Conservation (phyloP, 2,113 vertebrate species). For the Halcyon malimbica region DNA sequence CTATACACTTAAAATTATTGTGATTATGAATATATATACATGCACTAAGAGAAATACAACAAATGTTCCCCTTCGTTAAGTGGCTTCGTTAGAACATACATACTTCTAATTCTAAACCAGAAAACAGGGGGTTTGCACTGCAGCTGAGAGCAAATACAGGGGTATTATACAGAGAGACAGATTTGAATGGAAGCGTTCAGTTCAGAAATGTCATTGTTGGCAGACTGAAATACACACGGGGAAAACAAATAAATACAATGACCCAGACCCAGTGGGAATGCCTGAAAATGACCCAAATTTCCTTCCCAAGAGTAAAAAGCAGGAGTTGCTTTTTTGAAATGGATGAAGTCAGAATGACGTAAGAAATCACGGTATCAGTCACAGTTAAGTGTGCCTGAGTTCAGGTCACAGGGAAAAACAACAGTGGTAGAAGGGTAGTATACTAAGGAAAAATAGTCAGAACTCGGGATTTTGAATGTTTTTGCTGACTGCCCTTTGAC, state of each 20-base stretch:
- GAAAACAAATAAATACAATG: not conserved
- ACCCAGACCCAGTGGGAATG: not conserved
- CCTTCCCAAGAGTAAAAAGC: not conserved
- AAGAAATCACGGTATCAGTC: not conserved
- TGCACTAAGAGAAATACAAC: not conserved
- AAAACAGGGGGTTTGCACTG: not conserved
- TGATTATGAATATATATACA: not conserved
- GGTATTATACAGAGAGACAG: not conserved
- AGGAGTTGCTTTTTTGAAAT: not conserved
- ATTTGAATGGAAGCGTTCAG: not conserved
- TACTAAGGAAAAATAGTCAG: not conserved
- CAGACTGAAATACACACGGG: not conserved
- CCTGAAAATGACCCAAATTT: not conserved
- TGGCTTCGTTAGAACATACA: not conserved
- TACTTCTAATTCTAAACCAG: not conserved
- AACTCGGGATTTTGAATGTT: not conserved
- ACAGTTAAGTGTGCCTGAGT: fast-evolving
- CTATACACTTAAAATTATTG: not conserved
- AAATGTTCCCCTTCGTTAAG: not conserved
- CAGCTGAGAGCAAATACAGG: not conserved
- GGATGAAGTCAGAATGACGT: not conserved
- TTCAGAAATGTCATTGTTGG: not conserved
- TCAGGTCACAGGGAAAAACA: not conserved
- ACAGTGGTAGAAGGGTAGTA: not conserved
- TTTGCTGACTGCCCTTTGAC: not conserved